Evolutionary conservation across 2,888 invertebrate species (phyloP).

Genomic region (Plemyria rubiginata): DNA sequence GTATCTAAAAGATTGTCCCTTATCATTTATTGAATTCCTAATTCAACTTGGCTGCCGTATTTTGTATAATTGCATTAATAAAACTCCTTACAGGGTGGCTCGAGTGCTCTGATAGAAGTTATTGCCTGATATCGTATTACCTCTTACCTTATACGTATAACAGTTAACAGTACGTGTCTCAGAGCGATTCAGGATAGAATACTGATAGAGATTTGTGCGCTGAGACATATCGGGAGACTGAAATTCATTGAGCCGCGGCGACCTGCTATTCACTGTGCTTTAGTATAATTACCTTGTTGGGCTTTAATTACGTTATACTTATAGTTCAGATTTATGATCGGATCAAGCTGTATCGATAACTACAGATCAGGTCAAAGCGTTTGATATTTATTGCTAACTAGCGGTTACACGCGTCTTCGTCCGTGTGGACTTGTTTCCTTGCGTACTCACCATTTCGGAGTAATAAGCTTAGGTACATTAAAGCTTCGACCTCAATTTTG

Average conservation of each 20-base stretch:
- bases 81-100: constrained; percentile 35
- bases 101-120: constrained; percentile 34
- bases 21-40: constrained; percentile 30
- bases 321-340: constrained; percentile 16
- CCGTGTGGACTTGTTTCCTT: no score
- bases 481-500: no score
- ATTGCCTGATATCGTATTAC: constrained; percentile 43
- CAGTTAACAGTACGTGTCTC: constrained; percentile 43
- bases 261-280: constrained; percentile 41
- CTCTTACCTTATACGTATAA: constrained; percentile 40
- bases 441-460: no score
- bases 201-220: constrained; percentile 44
- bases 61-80: constrained; percentile 41
- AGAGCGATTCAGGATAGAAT: constrained; percentile 40
- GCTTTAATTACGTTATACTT: constrained; percentile 36
- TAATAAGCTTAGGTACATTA: no score
- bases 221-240: constrained; percentile 45
- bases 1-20: constrained; percentile 17
- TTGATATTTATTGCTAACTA: constrained; percentile 4
- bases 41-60: constrained; percentile 26
- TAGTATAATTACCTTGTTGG: constrained; percentile 43
- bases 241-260: constrained; percentile 46
- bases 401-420: no score
- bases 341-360: constrained; percentile 25
- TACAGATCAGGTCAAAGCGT: constrained; percentile 14